phyloP scores from a whole-genome alignment of 1,140 invertebrate species.

The Conus betulinus region DNA sequence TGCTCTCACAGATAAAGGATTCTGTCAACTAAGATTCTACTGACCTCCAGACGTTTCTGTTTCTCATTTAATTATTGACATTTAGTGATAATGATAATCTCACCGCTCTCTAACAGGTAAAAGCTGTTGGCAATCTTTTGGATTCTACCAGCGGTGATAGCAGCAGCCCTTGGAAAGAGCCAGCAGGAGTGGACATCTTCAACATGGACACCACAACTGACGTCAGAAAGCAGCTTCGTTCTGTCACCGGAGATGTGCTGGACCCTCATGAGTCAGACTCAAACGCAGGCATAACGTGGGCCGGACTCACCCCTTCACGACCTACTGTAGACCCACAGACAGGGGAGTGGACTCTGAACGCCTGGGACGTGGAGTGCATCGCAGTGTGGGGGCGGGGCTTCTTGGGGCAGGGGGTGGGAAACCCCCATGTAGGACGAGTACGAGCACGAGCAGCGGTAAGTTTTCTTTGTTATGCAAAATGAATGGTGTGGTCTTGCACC shows the following conservation, averaged over 20 bases:
- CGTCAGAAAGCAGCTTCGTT: constrained; percentile 26
- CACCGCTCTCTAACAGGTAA: not conserved
- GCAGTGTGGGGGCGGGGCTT: constrained; percentile 67
- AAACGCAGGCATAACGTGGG: constrained; percentile 39
- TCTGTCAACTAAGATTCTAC: too few species aligned
- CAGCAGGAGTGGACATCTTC: not conserved
- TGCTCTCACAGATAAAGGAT: too few species aligned
- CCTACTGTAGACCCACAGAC: constrained; percentile 40
- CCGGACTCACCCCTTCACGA: constrained; percentile 7
- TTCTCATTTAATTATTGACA: too few species aligned
- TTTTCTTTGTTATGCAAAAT: not conserved
- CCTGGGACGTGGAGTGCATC: constrained; percentile 69
- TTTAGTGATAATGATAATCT: too few species aligned
- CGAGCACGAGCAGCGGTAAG: constrained; percentile 46
- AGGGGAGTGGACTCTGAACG: constrained; percentile 66
- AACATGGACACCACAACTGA: not conserved
- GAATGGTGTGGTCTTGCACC: too few species aligned
- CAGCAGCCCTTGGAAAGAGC: constrained; percentile 11
- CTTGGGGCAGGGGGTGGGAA: constrained; percentile 70
- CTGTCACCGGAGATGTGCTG: constrained; percentile 31
- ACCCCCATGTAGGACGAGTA: constrained; percentile 60
- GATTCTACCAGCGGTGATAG: not conserved
- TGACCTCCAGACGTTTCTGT: too few species aligned
- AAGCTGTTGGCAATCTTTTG: constrained; percentile 16
- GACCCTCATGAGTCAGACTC: constrained; percentile 37